Evolutionary conservation across 2,797 vertebrate genomes (phyloP).

Genomic region (Tinamus major): DNA sequence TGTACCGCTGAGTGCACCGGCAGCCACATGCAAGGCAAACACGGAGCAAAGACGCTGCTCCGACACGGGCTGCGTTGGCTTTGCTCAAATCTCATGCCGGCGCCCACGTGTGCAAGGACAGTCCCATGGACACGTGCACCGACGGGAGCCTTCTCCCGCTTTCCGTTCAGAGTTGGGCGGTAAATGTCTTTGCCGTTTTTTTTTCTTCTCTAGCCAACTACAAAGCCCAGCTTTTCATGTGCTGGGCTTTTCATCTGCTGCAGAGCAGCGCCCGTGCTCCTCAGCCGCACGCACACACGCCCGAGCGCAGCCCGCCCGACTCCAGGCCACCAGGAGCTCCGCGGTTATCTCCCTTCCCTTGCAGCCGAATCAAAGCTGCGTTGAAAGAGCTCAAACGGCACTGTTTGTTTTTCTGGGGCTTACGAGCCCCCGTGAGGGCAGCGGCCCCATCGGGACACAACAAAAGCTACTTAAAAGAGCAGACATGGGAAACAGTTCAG

Average conservation of each 20-base stretch:
- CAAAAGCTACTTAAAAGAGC: background rate
- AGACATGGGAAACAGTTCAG: background rate
- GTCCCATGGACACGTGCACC: too few relatives aligned
- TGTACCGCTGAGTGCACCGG: background rate
- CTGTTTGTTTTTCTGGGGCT: background rate
- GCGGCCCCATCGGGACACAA: background rate
- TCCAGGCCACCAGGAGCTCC: background rate
- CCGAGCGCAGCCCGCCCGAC: background rate
- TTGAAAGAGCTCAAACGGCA: background rate
- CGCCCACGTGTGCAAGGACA: too few relatives aligned
- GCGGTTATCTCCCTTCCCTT: background rate
- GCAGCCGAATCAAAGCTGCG: background rate
- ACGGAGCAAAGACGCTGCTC: background rate
- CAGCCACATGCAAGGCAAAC: background rate
- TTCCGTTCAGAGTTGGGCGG: too few relatives aligned
- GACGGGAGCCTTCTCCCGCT: background rate
- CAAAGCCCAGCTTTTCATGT: too few relatives aligned
- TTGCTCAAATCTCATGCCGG: background rate
- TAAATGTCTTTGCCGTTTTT: too few relatives aligned
- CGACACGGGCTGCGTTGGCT: background rate
- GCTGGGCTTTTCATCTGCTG: background rate
- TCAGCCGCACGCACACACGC: background rate
- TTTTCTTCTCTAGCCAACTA: background rate
- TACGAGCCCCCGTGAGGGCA: background rate
- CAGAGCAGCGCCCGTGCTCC: background rate